Percentiles rank a stretch among this genome's conserved stretches.
phyloP scores from a whole-genome alignment of 1,140 invertebrate species.

The Bradysia coprophila region DNA sequence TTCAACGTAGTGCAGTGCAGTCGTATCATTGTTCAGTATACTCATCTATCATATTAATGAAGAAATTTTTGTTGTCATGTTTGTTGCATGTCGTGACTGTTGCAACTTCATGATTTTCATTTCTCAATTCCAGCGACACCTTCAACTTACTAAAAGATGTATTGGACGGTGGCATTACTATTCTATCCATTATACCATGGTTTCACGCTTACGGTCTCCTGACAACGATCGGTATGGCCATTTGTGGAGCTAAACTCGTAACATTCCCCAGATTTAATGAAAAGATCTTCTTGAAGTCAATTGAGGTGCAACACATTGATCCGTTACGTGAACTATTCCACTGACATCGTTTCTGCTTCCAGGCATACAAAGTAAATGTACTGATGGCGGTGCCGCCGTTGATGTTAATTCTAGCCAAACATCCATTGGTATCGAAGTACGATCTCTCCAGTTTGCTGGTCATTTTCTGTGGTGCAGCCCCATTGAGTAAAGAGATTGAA shows the following conservation, averaged over 20 bases:
- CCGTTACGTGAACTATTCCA: not conserved
- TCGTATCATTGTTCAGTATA: not conserved
- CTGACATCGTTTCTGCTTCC: not conserved
- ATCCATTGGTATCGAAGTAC: slow-evolving; percentile 36
- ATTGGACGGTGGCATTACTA: not conserved
- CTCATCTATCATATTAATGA: not conserved
- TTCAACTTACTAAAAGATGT: not conserved
- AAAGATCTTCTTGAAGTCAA: slow-evolving; percentile 38
- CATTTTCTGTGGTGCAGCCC: slow-evolving; percentile 36
- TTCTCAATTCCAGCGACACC: not conserved
- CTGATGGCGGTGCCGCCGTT: slow-evolving; percentile 41
- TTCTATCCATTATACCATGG: slow-evolving; percentile 36
- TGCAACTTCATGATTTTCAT: not conserved
- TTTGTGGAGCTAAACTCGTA: slow-evolving; percentile 31
- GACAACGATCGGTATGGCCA: slow-evolving; percentile 26
- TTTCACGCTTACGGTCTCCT: slow-evolving; percentile 44
- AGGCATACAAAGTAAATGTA: slow-evolving; percentile 32
- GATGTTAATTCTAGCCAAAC: slow-evolving; percentile 41
- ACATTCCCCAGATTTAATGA: slow-evolving; percentile 47
- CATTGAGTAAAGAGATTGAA: slow-evolving; percentile 19
- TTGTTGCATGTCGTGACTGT: not conserved
- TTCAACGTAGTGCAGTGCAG: no score
- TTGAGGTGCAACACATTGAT: slow-evolving; percentile 7
- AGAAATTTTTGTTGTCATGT: not conserved
- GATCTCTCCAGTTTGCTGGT: slow-evolving; percentile 34